Conservation (phyloP, 2,797 vertebrate genomes). For the Austrolebias charrua region DNA sequence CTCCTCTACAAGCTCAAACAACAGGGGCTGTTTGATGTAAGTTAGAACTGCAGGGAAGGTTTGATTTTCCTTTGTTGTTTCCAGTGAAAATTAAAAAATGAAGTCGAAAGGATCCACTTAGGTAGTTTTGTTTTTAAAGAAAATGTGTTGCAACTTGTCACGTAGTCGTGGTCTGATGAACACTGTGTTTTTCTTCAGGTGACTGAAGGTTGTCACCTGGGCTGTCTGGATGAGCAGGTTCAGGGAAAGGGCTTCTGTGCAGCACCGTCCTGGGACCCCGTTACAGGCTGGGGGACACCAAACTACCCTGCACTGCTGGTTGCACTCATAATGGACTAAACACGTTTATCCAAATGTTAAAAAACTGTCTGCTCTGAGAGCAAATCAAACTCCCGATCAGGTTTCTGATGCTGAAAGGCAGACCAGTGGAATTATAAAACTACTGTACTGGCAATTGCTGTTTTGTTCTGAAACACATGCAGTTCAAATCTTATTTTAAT, state of each 20-base stretch:
- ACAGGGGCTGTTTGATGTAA: slow-evolving; percentile 87
- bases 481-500: neutral
- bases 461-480: slow-evolving; percentile 6
- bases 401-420: slow-evolving; percentile 31
- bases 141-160: too few relatives aligned
- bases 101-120: too few relatives aligned
- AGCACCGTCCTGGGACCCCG: slow-evolving; percentile 89
- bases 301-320: slow-evolving; percentile 88
- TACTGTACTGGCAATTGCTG: slow-evolving; percentile 4
- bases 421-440: neutral
- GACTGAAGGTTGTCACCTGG: slow-evolving; percentile 87
- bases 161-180: neutral
- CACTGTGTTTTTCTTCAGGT: slow-evolving; percentile 76
- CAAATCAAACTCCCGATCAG: slow-evolving; percentile 11
- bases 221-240: slow-evolving; percentile 88
- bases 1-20: slow-evolving; percentile 86
- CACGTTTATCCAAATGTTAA: too few relatives aligned
- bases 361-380: slow-evolving; percentile 24
- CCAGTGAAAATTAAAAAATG: too few relatives aligned
- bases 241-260: slow-evolving; percentile 93
- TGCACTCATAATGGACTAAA: slow-evolving; percentile 69
- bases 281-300: slow-evolving; percentile 96
- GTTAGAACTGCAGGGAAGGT: slow-evolving; percentile 6
- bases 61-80: too few relatives aligned
- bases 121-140: too few relatives aligned